A percentile compares a stretch with the other conserved stretches of the same genome.
These are phyloP conservation scores for Chrysopilus asiliformis DNA, from an alignment of 2,888 invertebrate genomes.

Conservation along the genomic window DNA sequence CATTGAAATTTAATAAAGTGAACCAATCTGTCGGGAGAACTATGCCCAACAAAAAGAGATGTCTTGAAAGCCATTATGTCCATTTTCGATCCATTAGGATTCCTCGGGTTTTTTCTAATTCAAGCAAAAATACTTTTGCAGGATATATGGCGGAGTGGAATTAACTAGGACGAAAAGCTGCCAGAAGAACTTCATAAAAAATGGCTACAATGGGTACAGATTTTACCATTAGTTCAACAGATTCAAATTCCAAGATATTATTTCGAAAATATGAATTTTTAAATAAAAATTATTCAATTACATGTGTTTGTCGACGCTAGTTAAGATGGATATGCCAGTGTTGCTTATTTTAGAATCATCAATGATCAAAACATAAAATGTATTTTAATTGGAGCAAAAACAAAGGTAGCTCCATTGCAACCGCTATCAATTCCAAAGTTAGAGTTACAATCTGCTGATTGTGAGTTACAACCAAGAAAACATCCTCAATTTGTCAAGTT, in stretches of 20 bases:
- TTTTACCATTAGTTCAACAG: constrained; percentile 5
- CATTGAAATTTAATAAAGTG: too few relatives aligned
- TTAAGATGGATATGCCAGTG: not conserved
- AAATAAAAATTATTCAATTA: not conserved
- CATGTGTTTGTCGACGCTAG: constrained; percentile 5
- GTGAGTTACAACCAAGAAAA: constrained; percentile 8
- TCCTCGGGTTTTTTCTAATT: constrained; percentile 11
- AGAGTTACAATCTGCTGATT: constrained; percentile 4
- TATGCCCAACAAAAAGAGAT: constrained; percentile 5
- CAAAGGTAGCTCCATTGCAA: too few relatives aligned
- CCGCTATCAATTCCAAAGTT: constrained; percentile 8
- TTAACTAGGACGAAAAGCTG: constrained; percentile 12
- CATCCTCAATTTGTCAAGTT: constrained; percentile 11
- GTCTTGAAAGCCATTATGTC: constrained; percentile 11
- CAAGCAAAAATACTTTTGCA: constrained; percentile 12
- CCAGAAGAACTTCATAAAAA: constrained; percentile 7
- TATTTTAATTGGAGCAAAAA: constrained; percentile 1
- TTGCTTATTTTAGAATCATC: constrained; percentile 2
- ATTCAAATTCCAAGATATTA: constrained; percentile 12
- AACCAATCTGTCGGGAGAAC: not conserved
- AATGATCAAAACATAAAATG: not conserved
- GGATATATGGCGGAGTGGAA: constrained; percentile 7
- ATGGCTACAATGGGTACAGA: constrained; percentile 8
- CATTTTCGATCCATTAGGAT: constrained; percentile 11
- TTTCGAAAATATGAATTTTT: not conserved